Percentiles rank a stretch among this genome's conserved stretches.
Conservation (phyloP, 2,113 vertebrate genomes). For the Callaeas wilsoni region DNA sequence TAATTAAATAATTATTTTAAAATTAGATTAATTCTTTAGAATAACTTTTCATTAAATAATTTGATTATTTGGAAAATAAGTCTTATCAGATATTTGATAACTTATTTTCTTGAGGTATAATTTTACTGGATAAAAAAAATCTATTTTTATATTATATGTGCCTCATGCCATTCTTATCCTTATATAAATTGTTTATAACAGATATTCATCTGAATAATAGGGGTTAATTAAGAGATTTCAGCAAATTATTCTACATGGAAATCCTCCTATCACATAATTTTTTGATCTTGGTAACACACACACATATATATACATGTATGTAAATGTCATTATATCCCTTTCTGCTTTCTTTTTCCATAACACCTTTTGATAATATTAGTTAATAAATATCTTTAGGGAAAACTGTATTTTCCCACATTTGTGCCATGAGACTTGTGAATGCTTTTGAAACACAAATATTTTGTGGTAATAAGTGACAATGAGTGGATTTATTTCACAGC, state of each 20-base stretch:
- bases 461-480: not conserved
- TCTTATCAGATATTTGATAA: not conserved
- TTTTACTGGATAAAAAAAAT: not conserved
- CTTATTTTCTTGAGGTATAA: not conserved
- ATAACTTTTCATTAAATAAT: not conserved
- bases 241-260: not conserved
- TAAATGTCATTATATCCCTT: not conserved
- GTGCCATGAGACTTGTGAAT: not conserved
- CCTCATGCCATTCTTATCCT: not conserved
- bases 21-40: not conserved
- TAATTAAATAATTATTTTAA: not conserved
- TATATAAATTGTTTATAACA: not conserved
- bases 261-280: not conserved
- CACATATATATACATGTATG: accelerated
- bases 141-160: not conserved
- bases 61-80: not conserved
- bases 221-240: not conserved
- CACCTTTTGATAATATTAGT: not conserved
- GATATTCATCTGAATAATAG: not conserved
- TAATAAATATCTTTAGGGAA: not conserved
- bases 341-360: not conserved
- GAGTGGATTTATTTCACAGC: not conserved
- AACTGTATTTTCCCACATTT: not conserved
- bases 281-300: not conserved
- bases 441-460: not conserved